phyloP scores from a whole-genome alignment of 2,113 vertebrate genomes.

The Aspiorhynchus laticeps region DNA sequence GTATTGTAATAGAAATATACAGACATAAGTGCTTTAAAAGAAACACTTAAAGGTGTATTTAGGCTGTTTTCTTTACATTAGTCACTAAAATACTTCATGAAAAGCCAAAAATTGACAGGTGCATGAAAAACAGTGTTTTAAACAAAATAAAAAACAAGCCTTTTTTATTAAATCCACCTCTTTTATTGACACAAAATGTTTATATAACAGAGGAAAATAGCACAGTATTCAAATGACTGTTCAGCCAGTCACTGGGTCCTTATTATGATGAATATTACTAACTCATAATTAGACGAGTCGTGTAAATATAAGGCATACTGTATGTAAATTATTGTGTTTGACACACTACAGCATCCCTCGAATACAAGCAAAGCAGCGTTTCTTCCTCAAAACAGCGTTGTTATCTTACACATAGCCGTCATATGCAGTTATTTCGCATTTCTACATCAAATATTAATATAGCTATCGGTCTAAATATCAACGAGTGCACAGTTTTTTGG shows the following conservation, averaged over 20 bases:
- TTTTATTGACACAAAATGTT: constrained; percentile 48
- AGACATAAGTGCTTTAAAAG: too few species aligned
- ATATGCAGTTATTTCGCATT: too few species aligned
- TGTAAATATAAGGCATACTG: constrained; percentile 49
- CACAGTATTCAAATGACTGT: constrained; percentile 55
- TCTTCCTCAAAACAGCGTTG: not conserved
- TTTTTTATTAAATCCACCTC: not conserved
- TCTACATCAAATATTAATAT: not conserved
- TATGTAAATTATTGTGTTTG: constrained; percentile 39
- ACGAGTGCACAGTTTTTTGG: not conserved
- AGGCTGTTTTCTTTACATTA: too few species aligned
- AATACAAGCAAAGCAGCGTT: constrained; percentile 34
- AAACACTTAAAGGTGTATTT: too few species aligned
- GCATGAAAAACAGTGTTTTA: too few species aligned
- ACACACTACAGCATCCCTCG: constrained; percentile 4
- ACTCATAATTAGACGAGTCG: constrained; percentile 19
- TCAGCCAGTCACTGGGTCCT: constrained; percentile 31
- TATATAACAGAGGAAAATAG: constrained; percentile 39
- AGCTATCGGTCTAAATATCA: not conserved
- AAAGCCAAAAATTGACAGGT: too few species aligned
- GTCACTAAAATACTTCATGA: too few species aligned
- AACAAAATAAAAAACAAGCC: not conserved
- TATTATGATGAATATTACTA: constrained; percentile 32
- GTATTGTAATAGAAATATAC: too few species aligned
- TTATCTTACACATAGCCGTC: not conserved